Conservation (phyloP, 1,140 invertebrate genomes). For the Lasioglossum baleicum region DNA sequence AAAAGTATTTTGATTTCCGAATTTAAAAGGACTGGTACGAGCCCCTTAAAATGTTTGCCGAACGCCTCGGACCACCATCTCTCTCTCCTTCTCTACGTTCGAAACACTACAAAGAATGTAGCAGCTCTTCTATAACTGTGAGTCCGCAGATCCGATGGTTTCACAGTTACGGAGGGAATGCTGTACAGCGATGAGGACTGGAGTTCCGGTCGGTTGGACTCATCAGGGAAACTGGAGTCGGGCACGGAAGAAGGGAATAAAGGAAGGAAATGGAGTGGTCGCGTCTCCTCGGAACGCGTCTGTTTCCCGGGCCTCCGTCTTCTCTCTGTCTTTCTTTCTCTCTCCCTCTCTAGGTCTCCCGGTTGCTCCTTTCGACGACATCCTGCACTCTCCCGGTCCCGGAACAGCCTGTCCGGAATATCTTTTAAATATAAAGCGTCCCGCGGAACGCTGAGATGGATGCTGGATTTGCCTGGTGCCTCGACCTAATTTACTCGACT, state of each 20-base stretch:
- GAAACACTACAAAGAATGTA: too few relatives aligned
- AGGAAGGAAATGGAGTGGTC: slow-evolving; percentile 26
- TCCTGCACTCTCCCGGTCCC: slow-evolving; percentile 21
- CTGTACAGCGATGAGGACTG: slow-evolving; percentile 37
- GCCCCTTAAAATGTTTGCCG: too few relatives aligned
- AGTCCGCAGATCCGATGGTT: too few relatives aligned
- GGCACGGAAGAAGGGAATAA: slow-evolving; percentile 32
- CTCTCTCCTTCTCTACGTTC: too few relatives aligned
- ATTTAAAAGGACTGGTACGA: too few relatives aligned
- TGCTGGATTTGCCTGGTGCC: slow-evolving; percentile 7
- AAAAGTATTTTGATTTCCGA: too few relatives aligned
- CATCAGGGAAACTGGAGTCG: slow-evolving; percentile 27
- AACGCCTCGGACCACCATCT: too few relatives aligned
- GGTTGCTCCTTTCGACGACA: slow-evolving; percentile 4
- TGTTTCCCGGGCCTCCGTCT: slow-evolving; percentile 33
- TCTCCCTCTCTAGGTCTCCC: too few relatives aligned
- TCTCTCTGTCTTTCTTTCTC: not conserved
- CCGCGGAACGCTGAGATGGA: not conserved
- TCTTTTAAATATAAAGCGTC: slow-evolving; percentile 58
- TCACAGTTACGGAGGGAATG: not conserved
- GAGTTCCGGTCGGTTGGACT: slow-evolving; percentile 19
- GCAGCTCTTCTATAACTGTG: too few relatives aligned
- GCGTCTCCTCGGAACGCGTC: slow-evolving; percentile 30
- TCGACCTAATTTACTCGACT: slow-evolving; percentile 19
- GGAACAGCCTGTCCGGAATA: slow-evolving; percentile 36